A percentile compares a stretch with the other conserved stretches of the same genome.
These are phyloP conservation scores for Rhabdomys pumilio DNA, from an alignment of 2,797 vertebrate genomes.

Conservation along the genomic window DNA sequence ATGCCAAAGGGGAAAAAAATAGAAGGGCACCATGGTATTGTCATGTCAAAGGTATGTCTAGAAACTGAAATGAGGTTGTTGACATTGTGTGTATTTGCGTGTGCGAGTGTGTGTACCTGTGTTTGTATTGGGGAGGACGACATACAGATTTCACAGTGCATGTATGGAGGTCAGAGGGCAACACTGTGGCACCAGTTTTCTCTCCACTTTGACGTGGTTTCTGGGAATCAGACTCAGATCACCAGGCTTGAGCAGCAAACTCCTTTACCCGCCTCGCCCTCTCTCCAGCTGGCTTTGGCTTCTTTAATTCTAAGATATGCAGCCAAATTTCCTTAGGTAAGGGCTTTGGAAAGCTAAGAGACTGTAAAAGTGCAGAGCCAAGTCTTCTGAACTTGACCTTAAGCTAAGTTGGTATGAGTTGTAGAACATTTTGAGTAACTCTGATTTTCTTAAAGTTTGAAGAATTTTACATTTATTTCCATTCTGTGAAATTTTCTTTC, in stretches of 20 bases:
- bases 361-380: neutral
- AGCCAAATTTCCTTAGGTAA: neutral
- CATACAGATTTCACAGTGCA: neutral
- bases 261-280: neutral
- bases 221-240: neutral
- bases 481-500: neutral
- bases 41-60: neutral
- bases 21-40: neutral
- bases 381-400: neutral
- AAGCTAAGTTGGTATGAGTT: neutral
- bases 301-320: neutral
- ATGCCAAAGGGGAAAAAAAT: neutral
- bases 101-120: neutral
- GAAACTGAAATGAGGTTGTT: neutral
- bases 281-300: neutral
- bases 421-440: neutral
- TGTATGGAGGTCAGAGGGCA: neutral
- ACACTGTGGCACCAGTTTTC: neutral
- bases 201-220: neutral
- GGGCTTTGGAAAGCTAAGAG: neutral
- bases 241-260: neutral
- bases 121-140: neutral
- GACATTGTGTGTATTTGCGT: neutral
- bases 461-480: neutral
- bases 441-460: constrained; percentile 51